phyloP scores from a whole-genome alignment of 2,888 invertebrate genomes.

The Apodemia hepburni region DNA sequence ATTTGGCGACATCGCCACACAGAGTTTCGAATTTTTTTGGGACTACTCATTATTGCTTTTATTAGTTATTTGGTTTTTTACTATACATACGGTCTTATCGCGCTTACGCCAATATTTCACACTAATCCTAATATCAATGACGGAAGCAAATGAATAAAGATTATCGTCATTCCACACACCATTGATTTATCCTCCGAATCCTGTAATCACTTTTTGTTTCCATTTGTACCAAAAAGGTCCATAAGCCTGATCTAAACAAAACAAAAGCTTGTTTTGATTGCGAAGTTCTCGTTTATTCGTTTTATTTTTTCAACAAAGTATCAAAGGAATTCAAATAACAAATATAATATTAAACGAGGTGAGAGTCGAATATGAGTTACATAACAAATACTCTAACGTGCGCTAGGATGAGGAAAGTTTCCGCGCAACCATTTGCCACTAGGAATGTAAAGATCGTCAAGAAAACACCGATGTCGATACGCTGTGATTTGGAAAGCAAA shows the following conservation, averaged over 20 bases:
- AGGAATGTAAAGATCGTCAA: background rate
- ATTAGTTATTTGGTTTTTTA: no score
- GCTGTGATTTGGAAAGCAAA: background rate
- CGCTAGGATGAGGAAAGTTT: slow-evolving; percentile 53
- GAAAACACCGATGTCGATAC: slow-evolving; percentile 8
- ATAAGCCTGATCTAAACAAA: slow-evolving; percentile 14
- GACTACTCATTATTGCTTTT: no score
- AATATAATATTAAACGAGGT: slow-evolving; percentile 23
- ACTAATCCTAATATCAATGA: background rate
- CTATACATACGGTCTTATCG: no score
- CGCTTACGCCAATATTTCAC: no score
- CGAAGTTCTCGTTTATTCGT: slow-evolving; percentile 12
- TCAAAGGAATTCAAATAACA: slow-evolving; percentile 16
- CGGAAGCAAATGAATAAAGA: background rate
- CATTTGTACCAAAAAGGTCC: slow-evolving; percentile 9
- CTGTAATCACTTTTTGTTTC: slow-evolving; percentile 12
- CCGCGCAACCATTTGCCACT: slow-evolving; percentile 37
- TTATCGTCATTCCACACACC: slow-evolving; percentile 9
- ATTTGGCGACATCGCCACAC: no score
- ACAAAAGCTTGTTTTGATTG: slow-evolving; percentile 12
- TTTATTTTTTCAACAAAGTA: slow-evolving; percentile 15
- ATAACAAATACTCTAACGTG: slow-evolving; percentile 52
- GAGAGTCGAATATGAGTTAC: slow-evolving; percentile 36
- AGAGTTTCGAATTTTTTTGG: no score
- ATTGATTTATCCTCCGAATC: slow-evolving; percentile 7